A percentile compares a stretch with the other conserved stretches of the same genome.
Evolutionary conservation across 2,113 vertebrate genomes (phyloP).

Genomic region (Suricata suricatta): DNA sequence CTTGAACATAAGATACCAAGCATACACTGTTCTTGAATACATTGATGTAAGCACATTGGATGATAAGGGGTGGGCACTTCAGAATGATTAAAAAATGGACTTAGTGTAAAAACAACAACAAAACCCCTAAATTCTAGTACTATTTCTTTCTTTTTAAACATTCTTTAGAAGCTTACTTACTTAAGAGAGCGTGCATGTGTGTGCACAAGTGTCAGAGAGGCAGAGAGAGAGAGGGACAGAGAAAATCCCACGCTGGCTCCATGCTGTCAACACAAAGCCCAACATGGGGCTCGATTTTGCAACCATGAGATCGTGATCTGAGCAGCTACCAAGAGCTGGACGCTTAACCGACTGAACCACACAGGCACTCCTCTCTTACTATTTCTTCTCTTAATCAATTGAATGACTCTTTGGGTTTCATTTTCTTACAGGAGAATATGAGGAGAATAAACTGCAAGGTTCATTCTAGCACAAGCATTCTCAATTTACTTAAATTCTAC

Average conservation of each 20-base stretch:
- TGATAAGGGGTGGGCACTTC: background rate
- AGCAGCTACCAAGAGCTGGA: no score
- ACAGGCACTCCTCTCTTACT: no score
- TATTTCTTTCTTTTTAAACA: background rate
- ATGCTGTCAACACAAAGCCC: no score
- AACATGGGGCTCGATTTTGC: no score
- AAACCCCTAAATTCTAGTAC: background rate
- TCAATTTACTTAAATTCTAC: background rate
- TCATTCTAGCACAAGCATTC: background rate
- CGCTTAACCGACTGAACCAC: no score
- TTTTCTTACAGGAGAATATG: background rate
- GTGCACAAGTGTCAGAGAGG: no score
- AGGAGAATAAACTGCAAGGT: background rate
- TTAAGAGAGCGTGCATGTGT: no score
- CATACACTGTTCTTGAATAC: background rate
- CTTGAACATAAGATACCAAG: background rate
- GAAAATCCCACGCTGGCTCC: no score
- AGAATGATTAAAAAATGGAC: background rate
- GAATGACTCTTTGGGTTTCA: background rate
- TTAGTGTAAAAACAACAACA: background rate
- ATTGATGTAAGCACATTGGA: no score
- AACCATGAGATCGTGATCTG: no score
- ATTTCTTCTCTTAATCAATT: background rate
- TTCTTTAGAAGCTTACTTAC: no score
- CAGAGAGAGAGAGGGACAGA: no score